Evolutionary conservation across 2,113 vertebrate species (phyloP).

Genomic region (Oplegnathus fasciatus): DNA sequence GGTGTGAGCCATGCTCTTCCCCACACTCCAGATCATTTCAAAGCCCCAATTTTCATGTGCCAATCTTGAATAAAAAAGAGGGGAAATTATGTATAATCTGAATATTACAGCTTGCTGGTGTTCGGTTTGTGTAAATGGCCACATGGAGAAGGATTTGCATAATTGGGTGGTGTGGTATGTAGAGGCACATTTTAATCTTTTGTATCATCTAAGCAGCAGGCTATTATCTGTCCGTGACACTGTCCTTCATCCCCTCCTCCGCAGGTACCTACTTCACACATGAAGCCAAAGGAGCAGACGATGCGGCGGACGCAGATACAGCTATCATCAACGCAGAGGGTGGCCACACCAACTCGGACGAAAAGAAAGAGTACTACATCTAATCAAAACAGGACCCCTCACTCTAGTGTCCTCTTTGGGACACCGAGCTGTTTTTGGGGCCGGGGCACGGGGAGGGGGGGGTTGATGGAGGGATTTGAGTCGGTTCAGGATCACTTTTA

Average conservation of each 20-base stretch:
- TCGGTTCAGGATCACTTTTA: constrained; percentile 50
- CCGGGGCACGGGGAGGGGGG: constrained; percentile 11
- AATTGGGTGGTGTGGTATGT: constrained; percentile 61
- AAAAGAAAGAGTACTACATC: constrained; percentile 99
- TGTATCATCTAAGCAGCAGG: constrained; percentile 63
- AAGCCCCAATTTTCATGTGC: constrained; percentile 69
- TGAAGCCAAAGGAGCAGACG: constrained; percentile 99
- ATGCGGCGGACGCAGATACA: constrained; percentile 97
- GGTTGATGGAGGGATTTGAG: constrained; percentile 25
- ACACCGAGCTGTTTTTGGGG: constrained; percentile 67
- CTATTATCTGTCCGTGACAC: constrained; percentile 59
- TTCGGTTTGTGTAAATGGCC: constrained; percentile 49
- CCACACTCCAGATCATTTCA: constrained; percentile 70
- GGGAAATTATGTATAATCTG: constrained; percentile 51
- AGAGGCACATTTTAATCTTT: constrained; percentile 66
- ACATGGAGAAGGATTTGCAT: constrained; percentile 59
- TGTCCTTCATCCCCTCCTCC: constrained; percentile 62
- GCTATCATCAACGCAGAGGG: constrained; percentile 99
- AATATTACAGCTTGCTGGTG: constrained; percentile 43
- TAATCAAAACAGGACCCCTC: constrained; percentile 84
- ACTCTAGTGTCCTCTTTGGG: constrained; percentile 86
- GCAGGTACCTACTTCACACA: constrained; percentile 99
- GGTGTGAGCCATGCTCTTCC: constrained; percentile 65
- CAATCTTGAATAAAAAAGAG: constrained; percentile 60
- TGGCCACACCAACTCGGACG: constrained; percentile 97